Evolutionary conservation across 2,888 invertebrate genomes (phyloP).

Genomic region (Drepanosiphum platanoidis): DNA sequence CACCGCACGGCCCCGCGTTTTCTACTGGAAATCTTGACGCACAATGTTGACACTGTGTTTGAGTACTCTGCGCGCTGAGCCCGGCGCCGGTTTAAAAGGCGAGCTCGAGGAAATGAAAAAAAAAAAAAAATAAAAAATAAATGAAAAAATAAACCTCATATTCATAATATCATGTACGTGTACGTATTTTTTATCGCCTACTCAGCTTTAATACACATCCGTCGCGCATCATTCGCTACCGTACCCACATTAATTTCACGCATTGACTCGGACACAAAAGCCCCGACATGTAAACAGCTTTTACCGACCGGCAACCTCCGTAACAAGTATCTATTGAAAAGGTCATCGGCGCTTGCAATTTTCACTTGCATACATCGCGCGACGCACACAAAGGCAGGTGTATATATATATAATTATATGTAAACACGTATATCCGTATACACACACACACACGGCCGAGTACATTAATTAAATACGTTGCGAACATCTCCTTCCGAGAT

Average conservation of each 20-base stretch:
- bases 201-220: not conserved
- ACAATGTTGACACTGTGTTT: conserved; percentile 18
- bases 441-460: not conserved
- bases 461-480: conserved; percentile 13
- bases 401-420: not conserved
- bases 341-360: conserved; percentile 38
- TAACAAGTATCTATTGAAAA: conserved; percentile 28
- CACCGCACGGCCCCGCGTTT: conserved; percentile 15
- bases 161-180: not conserved
- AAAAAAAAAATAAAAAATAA: not conserved
- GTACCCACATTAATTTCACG: not conserved
- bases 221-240: conserved; percentile 19
- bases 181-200: conserved; percentile 34
- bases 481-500: not conserved
- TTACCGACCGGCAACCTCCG: not conserved
- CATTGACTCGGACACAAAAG: conserved; percentile 39
- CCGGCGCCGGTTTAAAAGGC: conserved; percentile 17
- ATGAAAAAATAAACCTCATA: conserved; percentile 14
- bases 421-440: not conserved
- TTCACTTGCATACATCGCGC: not conserved
- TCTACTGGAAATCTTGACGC: conserved; percentile 18
- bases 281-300: conserved; percentile 32
- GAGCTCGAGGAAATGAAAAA: not conserved
- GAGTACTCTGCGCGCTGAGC: conserved; percentile 13
- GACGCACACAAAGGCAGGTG: not conserved